Evolutionary conservation across 2,888 invertebrate genomes (phyloP).

Genomic region (Tinea trinotella): DNA sequence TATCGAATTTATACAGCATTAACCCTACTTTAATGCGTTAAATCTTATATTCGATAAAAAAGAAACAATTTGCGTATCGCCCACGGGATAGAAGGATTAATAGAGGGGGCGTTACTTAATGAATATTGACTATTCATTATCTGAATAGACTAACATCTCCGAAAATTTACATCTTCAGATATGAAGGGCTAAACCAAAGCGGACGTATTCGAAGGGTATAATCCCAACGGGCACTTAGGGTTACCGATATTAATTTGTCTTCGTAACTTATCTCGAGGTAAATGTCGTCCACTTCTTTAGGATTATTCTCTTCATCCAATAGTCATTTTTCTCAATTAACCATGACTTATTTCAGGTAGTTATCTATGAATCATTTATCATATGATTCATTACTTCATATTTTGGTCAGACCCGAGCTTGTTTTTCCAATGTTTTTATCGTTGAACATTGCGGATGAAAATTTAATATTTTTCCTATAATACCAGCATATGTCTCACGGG

Average conservation of each 20-base stretch:
- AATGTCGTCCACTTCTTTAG: slow-evolving; percentile 21
- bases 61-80: background rate
- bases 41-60: too few species aligned
- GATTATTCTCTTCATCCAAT: slow-evolving; percentile 7
- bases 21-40: too few species aligned
- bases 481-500: slow-evolving; percentile 21
- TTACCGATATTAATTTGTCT: slow-evolving; percentile 48
- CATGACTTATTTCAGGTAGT: background rate
- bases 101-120: background rate
- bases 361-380: background rate
- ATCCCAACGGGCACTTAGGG: slow-evolving; percentile 8
- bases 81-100: background rate
- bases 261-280: slow-evolving; percentile 37
- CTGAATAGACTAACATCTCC: slow-evolving; percentile 11
- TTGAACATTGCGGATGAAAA: background rate
- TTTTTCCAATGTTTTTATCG: too few species aligned
- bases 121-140: slow-evolving; percentile 15
- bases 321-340: slow-evolving; percentile 9
- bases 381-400: background rate
- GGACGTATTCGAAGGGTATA: background rate
- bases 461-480: slow-evolving; percentile 22
- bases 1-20: too few species aligned
- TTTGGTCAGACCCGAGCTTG: background rate
- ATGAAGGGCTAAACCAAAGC: slow-evolving; percentile 5
- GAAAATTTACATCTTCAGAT: slow-evolving; percentile 13